A percentile compares a stretch with the other conserved stretches of the same genome.
Evolutionary conservation across 2,113 vertebrate species (phyloP).

Genomic region (Eptesicus fuscus): DNA sequence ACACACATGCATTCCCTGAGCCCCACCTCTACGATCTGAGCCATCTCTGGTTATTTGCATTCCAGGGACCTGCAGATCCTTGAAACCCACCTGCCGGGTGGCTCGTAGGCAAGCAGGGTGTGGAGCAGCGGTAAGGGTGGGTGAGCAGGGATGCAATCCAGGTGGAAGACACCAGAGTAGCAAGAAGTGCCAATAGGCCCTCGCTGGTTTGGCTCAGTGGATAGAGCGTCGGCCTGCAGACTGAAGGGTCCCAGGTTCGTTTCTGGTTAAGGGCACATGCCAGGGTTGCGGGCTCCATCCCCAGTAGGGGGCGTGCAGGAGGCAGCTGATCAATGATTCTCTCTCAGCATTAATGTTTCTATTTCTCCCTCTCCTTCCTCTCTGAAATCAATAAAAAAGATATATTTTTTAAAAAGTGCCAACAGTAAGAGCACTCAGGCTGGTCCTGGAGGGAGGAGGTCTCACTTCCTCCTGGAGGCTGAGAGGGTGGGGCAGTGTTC

Average conservation of each 20-base stretch:
- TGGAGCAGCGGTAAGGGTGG: background rate
- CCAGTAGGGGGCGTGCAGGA: too few relatives aligned
- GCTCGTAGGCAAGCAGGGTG: background rate
- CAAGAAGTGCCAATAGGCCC: background rate
- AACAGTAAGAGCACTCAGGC: background rate
- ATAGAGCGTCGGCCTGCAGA: too few relatives aligned
- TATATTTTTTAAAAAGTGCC: too few relatives aligned
- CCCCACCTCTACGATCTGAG: background rate
- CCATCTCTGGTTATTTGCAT: background rate
- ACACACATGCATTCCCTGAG: background rate
- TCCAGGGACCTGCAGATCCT: too few relatives aligned
- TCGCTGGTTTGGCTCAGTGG: too few relatives aligned
- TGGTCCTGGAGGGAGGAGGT: background rate
- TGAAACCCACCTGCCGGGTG: background rate
- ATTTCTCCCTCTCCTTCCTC: too few relatives aligned
- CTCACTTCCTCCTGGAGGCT: background rate
- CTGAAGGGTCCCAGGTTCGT: too few relatives aligned
- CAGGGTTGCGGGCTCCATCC: too few relatives aligned
- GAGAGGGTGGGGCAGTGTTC: background rate
- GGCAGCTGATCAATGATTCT: too few relatives aligned
- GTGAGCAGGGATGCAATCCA: background rate
- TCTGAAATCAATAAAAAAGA: too few relatives aligned
- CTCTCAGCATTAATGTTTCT: too few relatives aligned
- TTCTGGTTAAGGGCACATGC: too few relatives aligned
- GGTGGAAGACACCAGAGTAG: background rate